Evolutionary conservation across 2,113 vertebrate species (phyloP).

Genomic region (Parotia lawesii): DNA sequence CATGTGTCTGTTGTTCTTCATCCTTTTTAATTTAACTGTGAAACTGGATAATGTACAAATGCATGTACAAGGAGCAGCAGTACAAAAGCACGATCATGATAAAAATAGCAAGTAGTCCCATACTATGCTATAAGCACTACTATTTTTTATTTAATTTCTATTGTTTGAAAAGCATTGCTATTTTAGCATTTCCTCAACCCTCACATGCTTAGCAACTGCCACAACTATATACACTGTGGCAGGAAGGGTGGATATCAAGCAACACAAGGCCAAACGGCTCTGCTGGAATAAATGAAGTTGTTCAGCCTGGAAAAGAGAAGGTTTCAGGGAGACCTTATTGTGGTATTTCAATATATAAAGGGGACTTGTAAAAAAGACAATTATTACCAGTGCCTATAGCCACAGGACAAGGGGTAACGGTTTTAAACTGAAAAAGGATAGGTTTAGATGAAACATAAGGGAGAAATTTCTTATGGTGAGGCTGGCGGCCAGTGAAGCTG

Average conservation of each 20-base stretch:
- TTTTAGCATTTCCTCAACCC: slow-evolving; percentile 46
- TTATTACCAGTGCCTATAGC: background rate
- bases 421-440: background rate
- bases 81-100: background rate
- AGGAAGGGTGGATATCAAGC: slow-evolving; percentile 19
- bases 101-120: background rate
- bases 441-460: background rate
- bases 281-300: background rate
- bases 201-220: background rate
- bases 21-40: background rate
- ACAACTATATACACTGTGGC: background rate
- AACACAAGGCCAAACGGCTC: background rate
- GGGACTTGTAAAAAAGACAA: background rate
- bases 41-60: background rate
- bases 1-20: background rate
- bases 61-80: background rate
- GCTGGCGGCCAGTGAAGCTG: background rate
- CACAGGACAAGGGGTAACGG: background rate
- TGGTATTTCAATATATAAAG: background rate
- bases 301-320: background rate
- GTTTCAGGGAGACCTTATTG: background rate
- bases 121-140: background rate
- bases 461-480: background rate
- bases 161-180: slow-evolving; percentile 2
- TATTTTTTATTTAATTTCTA: slow-evolving; percentile 6